Conservation (phyloP, 2,113 vertebrate species). For the Hipposideros armiger region DNA sequence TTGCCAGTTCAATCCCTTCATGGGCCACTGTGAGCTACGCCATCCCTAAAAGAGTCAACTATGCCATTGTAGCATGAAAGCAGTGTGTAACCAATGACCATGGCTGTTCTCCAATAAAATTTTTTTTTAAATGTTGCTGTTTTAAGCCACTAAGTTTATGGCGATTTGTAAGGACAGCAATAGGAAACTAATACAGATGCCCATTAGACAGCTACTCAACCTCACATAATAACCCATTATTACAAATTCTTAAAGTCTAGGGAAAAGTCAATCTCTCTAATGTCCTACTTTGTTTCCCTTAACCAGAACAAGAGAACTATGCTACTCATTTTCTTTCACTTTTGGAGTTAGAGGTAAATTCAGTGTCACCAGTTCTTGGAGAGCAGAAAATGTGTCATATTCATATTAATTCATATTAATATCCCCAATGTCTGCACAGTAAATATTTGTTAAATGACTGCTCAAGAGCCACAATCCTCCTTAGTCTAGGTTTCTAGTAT, state of each 20-base stretch:
- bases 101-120: too few relatives aligned
- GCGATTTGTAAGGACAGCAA: not conserved
- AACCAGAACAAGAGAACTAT: not conserved
- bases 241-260: not conserved
- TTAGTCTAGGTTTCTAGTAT: not conserved
- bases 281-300: not conserved
- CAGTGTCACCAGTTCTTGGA: not conserved
- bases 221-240: not conserved
- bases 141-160: not conserved
- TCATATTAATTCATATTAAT: not conserved
- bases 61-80: too few relatives aligned
- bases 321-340: not conserved
- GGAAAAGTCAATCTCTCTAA: not conserved
- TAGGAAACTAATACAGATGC: conserved; percentile 11
- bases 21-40: too few relatives aligned
- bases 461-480: not conserved
- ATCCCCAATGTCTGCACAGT: not conserved
- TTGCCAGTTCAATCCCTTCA: too few relatives aligned
- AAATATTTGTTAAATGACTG: conserved; percentile 29
- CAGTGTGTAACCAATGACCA: too few relatives aligned
- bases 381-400: not conserved
- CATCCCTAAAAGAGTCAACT: too few relatives aligned
- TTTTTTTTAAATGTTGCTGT: too few relatives aligned
- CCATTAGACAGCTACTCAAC: not conserved
- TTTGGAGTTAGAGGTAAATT: conserved; percentile 31